Base-by-base conservation (phyloP, 2,797 vertebrate species). In the Rhinogobio ventralis region DNA sequence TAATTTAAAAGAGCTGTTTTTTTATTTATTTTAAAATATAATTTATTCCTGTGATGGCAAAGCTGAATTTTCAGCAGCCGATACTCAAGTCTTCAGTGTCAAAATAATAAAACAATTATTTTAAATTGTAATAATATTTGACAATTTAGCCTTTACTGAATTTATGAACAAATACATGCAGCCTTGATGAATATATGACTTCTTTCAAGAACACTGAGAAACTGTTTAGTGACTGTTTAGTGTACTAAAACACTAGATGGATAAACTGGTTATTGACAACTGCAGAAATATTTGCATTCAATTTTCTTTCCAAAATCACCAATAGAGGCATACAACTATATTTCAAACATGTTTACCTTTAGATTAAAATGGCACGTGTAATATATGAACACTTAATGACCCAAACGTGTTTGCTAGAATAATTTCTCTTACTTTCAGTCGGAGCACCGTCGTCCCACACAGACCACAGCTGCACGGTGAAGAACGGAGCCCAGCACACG, bases 401-500 rank as follows among this genome's bases (percentile, higher is more conserved):
- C 2, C 23, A 80, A 55, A 53, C 6, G 7, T 33, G 9, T 42
- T 11, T 28, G 33, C 19, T 15, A 20, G 7, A 20, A 76, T 2
- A 62, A 20, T 33, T 23, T 10, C 10, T 83, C 95, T 94, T 91
- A 95, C 95, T 92, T n/a, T 95, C 91, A 30, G 85, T 93, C n/a
- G 95, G 95, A 2, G 95, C 94, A 19, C 92, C 55, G 0, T 28
- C 25, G 80, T 95, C 94, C 95, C 95, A 96, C 17, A 93, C 95
- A 0, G 95, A 95, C 95, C 95, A 96, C 20, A 96, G 93, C 91
- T 96, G 95, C 81, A 94, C 95, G n/a, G 92, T 95, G 90, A 96
- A 96, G 92, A 95, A 96, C 0, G 95, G 95, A 72, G 94, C 77
- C 95, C 95, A 96, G 90, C 95, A 96, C 60, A 94, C n/a, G 53